These are phyloP conservation scores for Bambusicola thoracicus DNA, from an alignment of 2,113 vertebrate species.

Conservation along the genomic window DNA sequence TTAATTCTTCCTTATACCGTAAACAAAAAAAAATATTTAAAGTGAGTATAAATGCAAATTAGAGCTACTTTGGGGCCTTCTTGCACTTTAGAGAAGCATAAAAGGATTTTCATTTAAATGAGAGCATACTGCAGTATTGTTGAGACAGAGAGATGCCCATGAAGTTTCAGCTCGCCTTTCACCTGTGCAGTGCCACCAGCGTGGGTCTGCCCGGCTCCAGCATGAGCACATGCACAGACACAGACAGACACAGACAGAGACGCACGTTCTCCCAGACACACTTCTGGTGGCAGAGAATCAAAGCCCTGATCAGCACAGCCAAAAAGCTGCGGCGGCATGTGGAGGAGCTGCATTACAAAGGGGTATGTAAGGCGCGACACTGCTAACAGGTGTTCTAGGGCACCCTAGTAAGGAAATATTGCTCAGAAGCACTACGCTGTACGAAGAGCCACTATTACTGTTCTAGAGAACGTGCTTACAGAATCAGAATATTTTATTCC, in stretches of 20 bases:
- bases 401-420: neutral
- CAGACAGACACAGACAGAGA: too few species aligned
- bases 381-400: neutral
- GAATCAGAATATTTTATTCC: constrained; percentile 27
- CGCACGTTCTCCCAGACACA: neutral
- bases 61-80: neutral
- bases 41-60: neutral
- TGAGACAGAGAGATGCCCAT: neutral
- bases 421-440: neutral
- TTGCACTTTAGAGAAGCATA: neutral
- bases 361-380: rapidly evolving
- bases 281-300: neutral
- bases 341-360: neutral
- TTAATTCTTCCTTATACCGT: neutral
- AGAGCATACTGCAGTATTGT: neutral
- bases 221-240: rapidly evolving
- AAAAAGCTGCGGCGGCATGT: neutral
- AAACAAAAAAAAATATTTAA: neutral
- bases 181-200: rapidly evolving
- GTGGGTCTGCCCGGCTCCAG: neutral
- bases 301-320: neutral
- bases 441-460: neutral
- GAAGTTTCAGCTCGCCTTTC: neutral
- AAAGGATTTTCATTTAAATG: neutral
- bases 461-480: neutral